phyloP scores from a whole-genome alignment of 30 jellyfish, hydroid and myxozoan genomes.

The Aurelia sp. region DNA sequence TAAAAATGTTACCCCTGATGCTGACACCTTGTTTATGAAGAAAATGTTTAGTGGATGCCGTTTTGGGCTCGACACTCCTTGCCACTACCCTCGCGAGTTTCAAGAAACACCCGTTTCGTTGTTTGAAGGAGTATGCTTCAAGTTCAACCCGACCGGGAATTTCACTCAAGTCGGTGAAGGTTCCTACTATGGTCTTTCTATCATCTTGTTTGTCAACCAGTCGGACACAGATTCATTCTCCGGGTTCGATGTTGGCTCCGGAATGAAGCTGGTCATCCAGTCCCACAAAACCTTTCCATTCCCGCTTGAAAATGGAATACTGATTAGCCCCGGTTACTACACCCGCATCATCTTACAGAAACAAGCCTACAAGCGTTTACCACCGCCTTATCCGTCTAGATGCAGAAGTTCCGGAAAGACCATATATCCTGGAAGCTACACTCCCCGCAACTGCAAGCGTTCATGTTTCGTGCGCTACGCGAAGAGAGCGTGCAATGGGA shows the following conservation, averaged over 20 bases:
- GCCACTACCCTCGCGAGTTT: slow-evolving; percentile 55
- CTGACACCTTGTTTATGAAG: slow-evolving; percentile 43
- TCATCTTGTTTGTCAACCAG: slow-evolving; percentile 54
- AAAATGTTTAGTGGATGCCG: slow-evolving; percentile 66
- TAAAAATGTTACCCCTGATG: slow-evolving; percentile 49
- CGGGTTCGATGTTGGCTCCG: slow-evolving; percentile 70
- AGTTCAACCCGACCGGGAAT: slow-evolving; percentile 61
- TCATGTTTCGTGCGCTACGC: slow-evolving; percentile 68
- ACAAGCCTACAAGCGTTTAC: slow-evolving; percentile 56
- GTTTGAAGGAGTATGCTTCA: slow-evolving; percentile 69
- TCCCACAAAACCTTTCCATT: slow-evolving; percentile 48
- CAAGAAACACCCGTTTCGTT: slow-evolving; percentile 63
- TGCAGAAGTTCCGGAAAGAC: slow-evolving; percentile 34
- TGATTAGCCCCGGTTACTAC: slow-evolving; percentile 56
- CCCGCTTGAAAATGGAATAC: slow-evolving; percentile 72
- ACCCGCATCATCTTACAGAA: slow-evolving; percentile 62
- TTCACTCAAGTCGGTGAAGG: slow-evolving; percentile 70
- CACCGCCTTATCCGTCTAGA: slow-evolving; percentile 63
- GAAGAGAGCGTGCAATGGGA: slow-evolving; percentile 54
- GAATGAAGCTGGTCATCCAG: slow-evolving; percentile 59
- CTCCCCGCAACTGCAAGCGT: slow-evolving; percentile 73
- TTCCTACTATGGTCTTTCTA: slow-evolving; percentile 66
- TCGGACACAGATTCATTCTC: slow-evolving; percentile 48
- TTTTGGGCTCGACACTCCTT: slow-evolving; percentile 63
- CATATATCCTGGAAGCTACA: slow-evolving; percentile 65